A percentile compares a stretch with the other conserved stretches of the same genome.
phyloP scores from a whole-genome alignment of 2,797 vertebrate genomes.

The Artibeus jamaicensis region DNA sequence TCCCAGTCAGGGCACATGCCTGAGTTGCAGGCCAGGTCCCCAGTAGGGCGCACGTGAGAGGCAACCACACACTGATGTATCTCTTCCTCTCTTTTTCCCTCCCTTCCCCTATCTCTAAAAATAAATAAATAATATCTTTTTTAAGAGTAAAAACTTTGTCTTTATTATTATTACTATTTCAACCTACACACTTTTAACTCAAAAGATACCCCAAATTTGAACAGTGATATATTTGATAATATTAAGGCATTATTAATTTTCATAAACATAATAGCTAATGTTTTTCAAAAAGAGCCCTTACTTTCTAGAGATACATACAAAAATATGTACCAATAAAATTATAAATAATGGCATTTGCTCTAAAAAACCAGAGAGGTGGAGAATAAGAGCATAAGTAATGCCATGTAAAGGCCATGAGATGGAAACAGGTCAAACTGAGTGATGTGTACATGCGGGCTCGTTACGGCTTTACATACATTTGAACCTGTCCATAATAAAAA shows the following conservation, averaged over 20 bases:
- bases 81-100: no score
- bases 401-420: not conserved
- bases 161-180: not conserved
- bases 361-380: not conserved
- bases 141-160: not conserved
- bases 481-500: not conserved
- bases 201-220: conserved; percentile 9
- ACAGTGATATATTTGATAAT: not conserved
- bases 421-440: not conserved
- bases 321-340: conserved; percentile 24
- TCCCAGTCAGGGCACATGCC: no score
- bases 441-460: not conserved
- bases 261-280: not conserved
- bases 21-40: no score
- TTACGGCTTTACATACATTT: not conserved
- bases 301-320: not conserved
- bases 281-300: not conserved
- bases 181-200: not conserved
- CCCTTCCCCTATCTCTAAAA: no score
- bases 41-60: no score
- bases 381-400: not conserved
- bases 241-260: not conserved
- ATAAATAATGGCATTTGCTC: not conserved
- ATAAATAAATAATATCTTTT: no score
- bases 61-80: no score